Percentiles rank a stretch among this genome's conserved stretches.
Conservation (phyloP, 2,113 vertebrate species). For the Entomyzon cyanotis region DNA sequence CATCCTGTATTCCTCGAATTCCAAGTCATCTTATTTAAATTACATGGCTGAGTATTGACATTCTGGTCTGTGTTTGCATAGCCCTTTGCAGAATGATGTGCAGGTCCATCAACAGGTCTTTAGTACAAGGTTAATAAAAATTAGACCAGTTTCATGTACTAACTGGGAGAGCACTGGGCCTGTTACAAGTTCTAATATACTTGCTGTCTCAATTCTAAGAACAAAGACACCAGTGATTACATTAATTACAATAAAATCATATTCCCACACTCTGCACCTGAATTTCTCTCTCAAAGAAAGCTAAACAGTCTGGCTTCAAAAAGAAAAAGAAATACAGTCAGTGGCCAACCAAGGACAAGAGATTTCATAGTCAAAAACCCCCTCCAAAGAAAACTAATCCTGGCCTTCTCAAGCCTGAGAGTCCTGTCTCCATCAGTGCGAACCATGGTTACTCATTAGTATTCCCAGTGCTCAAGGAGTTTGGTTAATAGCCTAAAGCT, state of each 20-base stretch:
- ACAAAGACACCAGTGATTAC: background rate
- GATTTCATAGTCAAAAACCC: background rate
- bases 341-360: background rate
- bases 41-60: background rate
- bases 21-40: background rate
- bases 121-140: background rate
- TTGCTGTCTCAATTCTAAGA: background rate
- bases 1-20: background rate
- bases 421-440: background rate
- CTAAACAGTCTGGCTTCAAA: background rate
- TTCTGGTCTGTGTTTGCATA: background rate
- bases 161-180: background rate
- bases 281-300: background rate
- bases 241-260: background rate
- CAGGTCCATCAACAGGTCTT: background rate
- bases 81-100: background rate
- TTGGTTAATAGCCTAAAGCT: background rate
- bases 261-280: background rate
- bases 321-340: background rate
- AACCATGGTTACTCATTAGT: background rate
- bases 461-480: background rate
- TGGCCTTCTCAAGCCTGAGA: background rate
- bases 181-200: background rate
- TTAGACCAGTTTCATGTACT: background rate
- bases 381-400: background rate